Evolutionary conservation across 2,113 vertebrate species (phyloP).

Genomic region (Australoheros scitulus): DNA sequence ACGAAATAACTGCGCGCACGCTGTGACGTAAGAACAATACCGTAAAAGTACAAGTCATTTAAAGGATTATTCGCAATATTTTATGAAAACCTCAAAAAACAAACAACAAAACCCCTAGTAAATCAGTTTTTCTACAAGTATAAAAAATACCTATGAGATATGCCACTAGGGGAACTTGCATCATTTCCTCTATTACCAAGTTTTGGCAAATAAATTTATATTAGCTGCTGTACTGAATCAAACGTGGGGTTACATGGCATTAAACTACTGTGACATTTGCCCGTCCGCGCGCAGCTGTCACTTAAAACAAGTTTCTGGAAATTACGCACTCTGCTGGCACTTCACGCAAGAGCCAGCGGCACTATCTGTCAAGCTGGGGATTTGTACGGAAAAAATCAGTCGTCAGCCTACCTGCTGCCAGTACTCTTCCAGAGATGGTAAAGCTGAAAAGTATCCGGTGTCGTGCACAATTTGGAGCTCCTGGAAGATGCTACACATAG

Average conservation of each 20-base stretch:
- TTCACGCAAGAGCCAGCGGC: not conserved
- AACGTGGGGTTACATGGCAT: not conserved
- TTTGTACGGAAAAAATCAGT: not conserved
- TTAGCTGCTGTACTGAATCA: not conserved
- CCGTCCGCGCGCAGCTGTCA: slow-evolving; percentile 43
- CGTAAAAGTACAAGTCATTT: not conserved
- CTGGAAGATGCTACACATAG: slow-evolving; percentile 99
- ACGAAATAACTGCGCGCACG: not conserved
- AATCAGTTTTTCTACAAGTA: not conserved
- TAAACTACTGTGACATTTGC: slow-evolving; percentile 46
- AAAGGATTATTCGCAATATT: accelerated
- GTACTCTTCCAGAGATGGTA: slow-evolving; percentile 97
- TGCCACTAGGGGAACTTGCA: slow-evolving; percentile 38
- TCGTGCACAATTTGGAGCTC: slow-evolving; percentile 98
- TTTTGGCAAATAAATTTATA: not conserved
- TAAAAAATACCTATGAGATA: not conserved
- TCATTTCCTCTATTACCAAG: slow-evolving; percentile 35
- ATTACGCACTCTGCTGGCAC: slow-evolving; percentile 23
- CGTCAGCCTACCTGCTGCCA: slow-evolving; percentile 94
- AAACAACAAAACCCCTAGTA: not conserved
- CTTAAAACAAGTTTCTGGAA: not conserved
- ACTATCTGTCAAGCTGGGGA: slow-evolving; percentile 6
- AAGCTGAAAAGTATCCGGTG: slow-evolving; percentile 97
- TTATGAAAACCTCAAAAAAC: not conserved
- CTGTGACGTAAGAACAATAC: not conserved